Base-by-base conservation (phyloP, 2,888 invertebrate genomes). In the Drosophila falleni region DNA sequence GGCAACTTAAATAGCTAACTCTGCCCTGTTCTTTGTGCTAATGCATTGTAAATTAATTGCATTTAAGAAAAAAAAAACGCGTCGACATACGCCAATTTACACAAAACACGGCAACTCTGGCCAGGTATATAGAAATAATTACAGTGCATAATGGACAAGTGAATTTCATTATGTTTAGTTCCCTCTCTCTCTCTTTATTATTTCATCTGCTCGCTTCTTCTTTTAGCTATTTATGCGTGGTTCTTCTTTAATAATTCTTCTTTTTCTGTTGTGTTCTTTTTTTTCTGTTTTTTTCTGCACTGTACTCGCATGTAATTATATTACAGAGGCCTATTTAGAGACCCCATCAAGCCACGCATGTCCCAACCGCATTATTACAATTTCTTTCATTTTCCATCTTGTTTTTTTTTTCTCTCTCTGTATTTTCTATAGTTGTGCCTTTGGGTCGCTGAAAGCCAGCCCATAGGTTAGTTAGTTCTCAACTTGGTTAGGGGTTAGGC, bases 281-380 rank as follows among this genome's bases (percentile, higher is more conserved):
- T 64, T 74, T 68, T 64, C 56, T 56, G 53, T 77, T 71, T 65
- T 67, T 71, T 71, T 46, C 39, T 47, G 35, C 49, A 50, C 44
- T 60, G 67, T 79, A 78, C 85, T 80, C 81, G 66, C 78, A 69
- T 81, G 76, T 84, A 87, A 85, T 85, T 86, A 81, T 81, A 77
- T 87, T 87, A 83, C 71, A 53, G 63, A 86, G 83, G 84, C 80
- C 83, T 82, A 85, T 73, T 79, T 65, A 68, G 62, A 70, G 50
- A 47, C 35, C 23, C 26, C 26, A 56, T 46, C 44, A 54, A 53
- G 87, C 82, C 80, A 87, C 88, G 84, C 88, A 80, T 87, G 82
- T 80, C 63, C 63, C 80, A 74, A 86, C 80, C 83, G 75, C 84
- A 85, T 88, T 85, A 86, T 82, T 74, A 80, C 69, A 83, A 78